Conservation (phyloP, 2,888 invertebrate species). For the Sinotaia quadrata region DNA sequence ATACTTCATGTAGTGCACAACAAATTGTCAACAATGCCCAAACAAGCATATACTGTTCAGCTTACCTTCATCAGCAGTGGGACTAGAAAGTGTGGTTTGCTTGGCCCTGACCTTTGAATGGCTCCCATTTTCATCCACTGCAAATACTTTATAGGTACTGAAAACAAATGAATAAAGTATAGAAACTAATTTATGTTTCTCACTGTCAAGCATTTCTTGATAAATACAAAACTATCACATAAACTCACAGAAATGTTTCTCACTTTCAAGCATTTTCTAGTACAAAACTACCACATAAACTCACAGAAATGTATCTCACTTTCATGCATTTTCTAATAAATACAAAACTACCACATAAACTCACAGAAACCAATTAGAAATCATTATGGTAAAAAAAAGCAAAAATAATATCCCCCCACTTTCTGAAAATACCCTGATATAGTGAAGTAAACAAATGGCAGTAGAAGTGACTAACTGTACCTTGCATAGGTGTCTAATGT, state of each 20-base stretch:
- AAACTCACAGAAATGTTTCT: no score
- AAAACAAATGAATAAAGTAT: conserved; percentile 13
- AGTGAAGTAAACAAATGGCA: background rate
- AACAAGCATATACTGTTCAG: background rate
- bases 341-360: no score
- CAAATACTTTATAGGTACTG: conserved; percentile 55
- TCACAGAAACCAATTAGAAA: no score
- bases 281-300: no score
- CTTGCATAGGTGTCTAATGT: conserved; percentile 50
- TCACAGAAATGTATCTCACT: no score
- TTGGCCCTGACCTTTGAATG: conserved; percentile 1
- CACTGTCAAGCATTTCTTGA: no score
- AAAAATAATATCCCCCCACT: background rate
- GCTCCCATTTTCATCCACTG: conserved; percentile 28
- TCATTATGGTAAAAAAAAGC: background rate
- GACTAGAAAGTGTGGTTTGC: background rate
- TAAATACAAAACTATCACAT: no score
- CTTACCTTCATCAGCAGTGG: conserved; percentile 19
- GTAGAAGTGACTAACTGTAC: conserved; percentile 30
- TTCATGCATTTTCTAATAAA: no score
- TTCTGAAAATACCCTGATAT: background rate
- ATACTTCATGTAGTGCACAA: no score
- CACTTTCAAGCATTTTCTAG: no score
- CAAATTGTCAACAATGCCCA: no score
- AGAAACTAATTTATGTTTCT: no score